Evolutionary conservation across 2,888 invertebrate genomes (phyloP).

Genomic region (Chorisops tibialis): DNA sequence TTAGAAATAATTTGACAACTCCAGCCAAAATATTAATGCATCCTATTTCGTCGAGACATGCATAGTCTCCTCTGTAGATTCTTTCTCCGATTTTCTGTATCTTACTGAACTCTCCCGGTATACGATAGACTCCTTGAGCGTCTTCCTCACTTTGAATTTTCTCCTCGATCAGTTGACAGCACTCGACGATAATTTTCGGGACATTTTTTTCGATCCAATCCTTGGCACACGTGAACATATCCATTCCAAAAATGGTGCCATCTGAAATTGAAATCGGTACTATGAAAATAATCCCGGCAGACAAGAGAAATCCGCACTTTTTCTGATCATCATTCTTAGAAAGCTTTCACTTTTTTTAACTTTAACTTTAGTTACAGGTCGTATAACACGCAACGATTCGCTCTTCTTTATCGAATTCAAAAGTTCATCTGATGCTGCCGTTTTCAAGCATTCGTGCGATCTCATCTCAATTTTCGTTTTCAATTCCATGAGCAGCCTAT

Average conservation of each 20-base stretch:
- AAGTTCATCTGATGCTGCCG: too few species aligned
- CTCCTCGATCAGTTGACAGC: slow-evolving; percentile 1
- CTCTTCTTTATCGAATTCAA: too few species aligned
- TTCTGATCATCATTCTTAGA: neutral
- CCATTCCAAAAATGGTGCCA: slow-evolving; percentile 5
- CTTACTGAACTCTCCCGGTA: slow-evolving; percentile 9
- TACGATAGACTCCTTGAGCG: slow-evolving; percentile 14
- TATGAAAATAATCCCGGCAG: too few species aligned
- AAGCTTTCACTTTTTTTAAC: slow-evolving; percentile 21
- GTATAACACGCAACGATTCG: too few species aligned
- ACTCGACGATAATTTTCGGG: slow-evolving; percentile 9
- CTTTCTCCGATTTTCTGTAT: slow-evolving; percentile 11
- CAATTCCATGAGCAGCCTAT: too few species aligned
- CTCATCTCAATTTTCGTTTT: too few species aligned
- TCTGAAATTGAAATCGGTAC: slow-evolving; percentile 2
- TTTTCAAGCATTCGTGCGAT: too few species aligned
- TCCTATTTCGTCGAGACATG: neutral
- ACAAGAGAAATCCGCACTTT: slow-evolving; percentile 2
- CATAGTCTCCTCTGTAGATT: slow-evolving; percentile 2
- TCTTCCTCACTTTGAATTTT: neutral
- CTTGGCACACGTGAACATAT: neutral
- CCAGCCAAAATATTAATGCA: slow-evolving; percentile 7
- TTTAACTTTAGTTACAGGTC: neutral
- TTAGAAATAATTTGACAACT: slow-evolving; percentile 9
- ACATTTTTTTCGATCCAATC: neutral